Percentiles rank a stretch among this genome's conserved stretches.
Conservation (phyloP, 1,140 invertebrate species). For the Tetramorium alpestre region DNA sequence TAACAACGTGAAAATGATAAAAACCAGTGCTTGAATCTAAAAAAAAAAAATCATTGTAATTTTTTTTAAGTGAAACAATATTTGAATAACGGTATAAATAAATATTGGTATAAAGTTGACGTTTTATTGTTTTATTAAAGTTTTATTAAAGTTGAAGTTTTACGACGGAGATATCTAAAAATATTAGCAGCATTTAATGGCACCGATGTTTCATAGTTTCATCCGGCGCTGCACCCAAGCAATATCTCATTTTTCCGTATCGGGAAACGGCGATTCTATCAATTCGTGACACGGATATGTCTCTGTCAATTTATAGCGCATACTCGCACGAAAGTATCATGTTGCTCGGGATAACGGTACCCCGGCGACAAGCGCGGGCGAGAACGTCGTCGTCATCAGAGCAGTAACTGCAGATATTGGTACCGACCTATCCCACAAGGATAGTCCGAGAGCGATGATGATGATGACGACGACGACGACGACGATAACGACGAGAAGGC, state of each 20-base stretch:
- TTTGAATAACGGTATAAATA: neutral
- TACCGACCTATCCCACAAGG: constrained; percentile 46
- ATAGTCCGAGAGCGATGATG: constrained; percentile 29
- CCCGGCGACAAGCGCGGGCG: neutral
- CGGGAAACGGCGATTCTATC: constrained; percentile 4
- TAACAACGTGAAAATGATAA: neutral
- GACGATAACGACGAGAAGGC: neutral
- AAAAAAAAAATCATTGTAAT: neutral
- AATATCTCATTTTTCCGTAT: constrained; percentile 26
- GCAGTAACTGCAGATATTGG: constrained; percentile 35
- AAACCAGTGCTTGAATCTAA: neutral
- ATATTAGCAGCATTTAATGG: neutral
- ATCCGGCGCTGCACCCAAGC: neutral
- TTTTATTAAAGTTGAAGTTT: neutral
- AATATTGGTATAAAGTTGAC: neutral
- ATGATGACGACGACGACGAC: neutral
- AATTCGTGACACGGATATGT: constrained; percentile 26
- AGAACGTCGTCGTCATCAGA: constrained; percentile 14
- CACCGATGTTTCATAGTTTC: neutral
- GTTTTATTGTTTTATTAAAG: too few relatives aligned
- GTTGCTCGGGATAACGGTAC: constrained; percentile 44
- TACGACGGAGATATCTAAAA: neutral
- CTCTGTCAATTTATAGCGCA: constrained; percentile 37
- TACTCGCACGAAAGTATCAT: constrained; percentile 40
- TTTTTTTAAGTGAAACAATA: neutral